Base-by-base conservation (phyloP, 1,140 invertebrate genomes). In the Drosophila nasuta region DNA sequence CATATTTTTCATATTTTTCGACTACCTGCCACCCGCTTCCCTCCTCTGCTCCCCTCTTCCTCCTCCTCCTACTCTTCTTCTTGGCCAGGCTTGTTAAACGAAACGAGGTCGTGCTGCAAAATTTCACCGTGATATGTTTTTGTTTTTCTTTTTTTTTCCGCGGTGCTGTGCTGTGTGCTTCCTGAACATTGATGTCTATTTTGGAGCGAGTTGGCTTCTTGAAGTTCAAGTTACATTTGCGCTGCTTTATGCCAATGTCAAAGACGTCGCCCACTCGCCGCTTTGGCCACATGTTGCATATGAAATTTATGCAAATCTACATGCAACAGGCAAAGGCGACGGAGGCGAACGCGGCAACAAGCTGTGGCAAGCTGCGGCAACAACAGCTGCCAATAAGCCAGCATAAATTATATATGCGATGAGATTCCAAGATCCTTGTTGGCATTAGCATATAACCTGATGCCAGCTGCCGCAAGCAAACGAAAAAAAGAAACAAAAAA, bases 371-470 rank as follows among this genome's bases (percentile, higher is more conserved):
- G 30, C 30, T 33, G 30, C 5, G 30, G 35, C 35, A 8, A 71
- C 76, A 77, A 71, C 76, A 77, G 81, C 82, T 87, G 82, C 82
- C 82, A 86, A 86, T 86, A 87, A 86, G 82, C 82, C 77, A 75
- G 83, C 85, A 88, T 88, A 88, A 88, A 88, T 88, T 89, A 88
- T 82, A 89, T 86, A 77, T 82, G 86, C 71, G 65, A 68, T 68
- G 62, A 58, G 69, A 72, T 66, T 65, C 78, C 79, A 33, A 89
- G 83, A 88, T 88, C 85, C 83, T 88, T 88, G 87, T 71, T 73
- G 57, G 62, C 79, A 88, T 88, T 88, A 89, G 83, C 83, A 88
- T 88, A 88, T 83, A 88, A 83, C 85, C 83, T 83, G 85, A 81
- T 76, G 73, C 68, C 73, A 64, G 67, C 67, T 54, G 67, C 73